Conservation (phyloP, 2,113 vertebrate genomes). For the Mungos mungo region DNA sequence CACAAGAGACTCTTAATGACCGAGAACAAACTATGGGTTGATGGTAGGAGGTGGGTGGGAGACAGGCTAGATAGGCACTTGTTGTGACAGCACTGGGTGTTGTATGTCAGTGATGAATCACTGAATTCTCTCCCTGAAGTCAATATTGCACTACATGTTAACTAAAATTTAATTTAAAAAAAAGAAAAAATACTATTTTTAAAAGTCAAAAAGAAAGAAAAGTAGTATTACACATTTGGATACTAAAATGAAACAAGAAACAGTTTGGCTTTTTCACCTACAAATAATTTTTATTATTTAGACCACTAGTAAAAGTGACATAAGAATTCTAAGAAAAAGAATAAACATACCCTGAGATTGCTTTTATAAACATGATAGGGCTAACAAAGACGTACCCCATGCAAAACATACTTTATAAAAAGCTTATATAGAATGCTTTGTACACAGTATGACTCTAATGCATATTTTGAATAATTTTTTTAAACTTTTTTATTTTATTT, state of each 20-base stretch:
- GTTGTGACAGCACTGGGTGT: too few relatives aligned
- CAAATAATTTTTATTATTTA: conserved; percentile 37
- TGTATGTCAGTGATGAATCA: too few relatives aligned
- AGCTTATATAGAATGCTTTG: background rate
- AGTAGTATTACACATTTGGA: conserved; percentile 21
- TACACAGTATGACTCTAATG: background rate
- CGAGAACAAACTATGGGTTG: too few relatives aligned
- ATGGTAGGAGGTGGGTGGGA: too few relatives aligned
- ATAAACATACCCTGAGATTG: background rate
- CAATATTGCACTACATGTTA: too few relatives aligned
- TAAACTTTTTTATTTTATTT: too few relatives aligned
- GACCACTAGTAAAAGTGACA: background rate
- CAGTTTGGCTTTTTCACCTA: conserved; percentile 13
- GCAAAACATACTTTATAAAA: conserved; percentile 48
- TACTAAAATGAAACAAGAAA: conserved; percentile 37
- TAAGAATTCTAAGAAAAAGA: conserved; percentile 23
- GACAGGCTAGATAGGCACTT: too few relatives aligned
- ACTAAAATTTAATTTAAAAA: too few relatives aligned
- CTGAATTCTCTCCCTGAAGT: too few relatives aligned
- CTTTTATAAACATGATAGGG: background rate
- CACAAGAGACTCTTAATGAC: too few relatives aligned
- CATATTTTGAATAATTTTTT: conserved; percentile 1
- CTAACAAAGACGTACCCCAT: background rate
- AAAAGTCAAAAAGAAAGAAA: background rate
- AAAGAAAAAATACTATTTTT: conserved; percentile 2